Percentiles rank a stretch among this genome's conserved stretches.
Conservation (phyloP, 2,113 vertebrate genomes). For the Boulengeromyrus knoepffleri region DNA sequence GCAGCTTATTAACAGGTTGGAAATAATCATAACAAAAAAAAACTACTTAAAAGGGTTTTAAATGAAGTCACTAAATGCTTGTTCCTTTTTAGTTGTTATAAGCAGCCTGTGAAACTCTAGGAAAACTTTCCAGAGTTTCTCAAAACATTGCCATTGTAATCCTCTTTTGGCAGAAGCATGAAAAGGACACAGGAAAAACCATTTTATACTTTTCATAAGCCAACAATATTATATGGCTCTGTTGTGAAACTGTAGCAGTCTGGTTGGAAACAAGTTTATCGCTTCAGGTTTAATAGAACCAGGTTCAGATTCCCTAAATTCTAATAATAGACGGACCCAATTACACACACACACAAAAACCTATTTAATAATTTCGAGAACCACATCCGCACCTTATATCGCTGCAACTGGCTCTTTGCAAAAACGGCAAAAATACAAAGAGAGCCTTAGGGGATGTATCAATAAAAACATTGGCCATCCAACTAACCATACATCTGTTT, state of each 20-base stretch:
- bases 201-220: background rate
- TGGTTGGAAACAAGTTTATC: background rate
- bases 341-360: background rate
- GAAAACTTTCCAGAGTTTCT: background rate
- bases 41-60: background rate
- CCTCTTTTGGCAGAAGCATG: background rate
- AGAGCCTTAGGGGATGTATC: background rate
- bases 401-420: background rate
- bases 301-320: background rate
- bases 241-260: background rate
- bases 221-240: background rate
- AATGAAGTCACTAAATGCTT: background rate
- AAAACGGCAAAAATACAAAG: background rate
- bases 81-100: background rate
- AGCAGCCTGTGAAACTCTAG: background rate
- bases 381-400: background rate
- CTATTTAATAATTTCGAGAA: background rate
- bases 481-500: conserved; percentile 10
- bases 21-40: background rate
- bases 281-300: background rate
- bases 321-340: background rate
- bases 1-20: background rate
- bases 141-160: background rate
- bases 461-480: conserved; percentile 17
- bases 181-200: background rate